Base-by-base conservation (phyloP, 2,888 invertebrate genomes). In the Phrixothrix hirtus region DNA sequence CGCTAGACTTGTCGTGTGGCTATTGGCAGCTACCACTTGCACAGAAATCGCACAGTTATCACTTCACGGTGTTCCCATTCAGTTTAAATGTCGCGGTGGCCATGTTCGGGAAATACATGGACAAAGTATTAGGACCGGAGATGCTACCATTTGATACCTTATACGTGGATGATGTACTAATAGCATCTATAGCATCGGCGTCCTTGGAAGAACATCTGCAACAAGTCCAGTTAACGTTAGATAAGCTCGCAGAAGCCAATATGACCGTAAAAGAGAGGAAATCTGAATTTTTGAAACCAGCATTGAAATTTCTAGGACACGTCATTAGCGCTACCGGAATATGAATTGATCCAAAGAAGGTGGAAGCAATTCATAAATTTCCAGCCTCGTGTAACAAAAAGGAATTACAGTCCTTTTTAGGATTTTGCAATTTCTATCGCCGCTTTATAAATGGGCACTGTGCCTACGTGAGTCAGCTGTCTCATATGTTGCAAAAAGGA, bases 221-320 rank as follows among this genome's bases (percentile, higher is more conserved):
- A 14, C 31, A 6, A 3, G 39, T 64, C 5, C 53, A 64, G 1
- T 1, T 37, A 0, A 26, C 35, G 11, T 30, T 63, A 3, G 2
- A 35, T n/a, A n/a, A n/a, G n/a, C n/a, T n/a, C n/a, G n/a, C n/a
- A 4, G 9, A 41, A 7, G 45, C 59, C 4, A 55, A 54, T 1
- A 45, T 65, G 27, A 64, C 61, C 5, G 13, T 64, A 1, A 60
- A 56, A 2, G 30, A 58, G 2, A 41, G 46, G 2, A 66, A 65
- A 48, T 64, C 54, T 5, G 17, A 49, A 9, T 64, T 67, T 48
- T 47, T 57, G 2, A 41, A 51, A 15, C 66, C n/a, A n/a, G n/a
- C n/a, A n/a, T n/a, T n/a, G n/a, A n/a, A n/a, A n/a, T n/a, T n/a
- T n/a, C n/a, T n/a, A 3, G 64, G 64, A 2, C 60, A 65, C 15